Evolutionary conservation across 2,888 invertebrate species (phyloP).

Genomic region (Ophioninae sp.): DNA sequence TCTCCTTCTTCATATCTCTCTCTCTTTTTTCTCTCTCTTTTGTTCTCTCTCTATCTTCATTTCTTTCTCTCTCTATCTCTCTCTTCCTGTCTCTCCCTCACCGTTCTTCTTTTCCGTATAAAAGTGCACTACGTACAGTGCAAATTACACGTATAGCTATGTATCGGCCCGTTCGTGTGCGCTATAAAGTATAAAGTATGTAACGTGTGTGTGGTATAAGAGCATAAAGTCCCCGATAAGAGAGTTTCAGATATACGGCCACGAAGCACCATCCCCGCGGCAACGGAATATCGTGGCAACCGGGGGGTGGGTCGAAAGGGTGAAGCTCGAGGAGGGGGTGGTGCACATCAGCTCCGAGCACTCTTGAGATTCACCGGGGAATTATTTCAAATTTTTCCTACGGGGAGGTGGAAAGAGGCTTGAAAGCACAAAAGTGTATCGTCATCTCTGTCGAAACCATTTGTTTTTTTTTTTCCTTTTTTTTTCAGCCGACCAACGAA

Average conservation of each 20-base stretch:
- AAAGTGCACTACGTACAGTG: slow-evolving; percentile 33
- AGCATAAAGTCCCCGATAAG: slow-evolving; percentile 77
- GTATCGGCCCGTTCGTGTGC: slow-evolving; percentile 52
- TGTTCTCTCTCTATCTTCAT: no score
- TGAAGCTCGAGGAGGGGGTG: not conserved
- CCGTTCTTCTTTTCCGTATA: slow-evolving; percentile 1
- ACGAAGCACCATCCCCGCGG: slow-evolving; percentile 35
- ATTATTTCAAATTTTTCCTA: slow-evolving; percentile 22
- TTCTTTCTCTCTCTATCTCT: slow-evolving; percentile 9
- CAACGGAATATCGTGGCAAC: slow-evolving; percentile 42
- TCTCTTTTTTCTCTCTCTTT: not conserved
- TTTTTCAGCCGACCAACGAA: not conserved
- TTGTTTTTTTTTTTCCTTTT: not conserved
- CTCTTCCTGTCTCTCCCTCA: slow-evolving; percentile 5
- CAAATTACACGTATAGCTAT: slow-evolving; percentile 34
- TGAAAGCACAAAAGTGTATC: not conserved
- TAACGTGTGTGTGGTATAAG: slow-evolving; percentile 69
- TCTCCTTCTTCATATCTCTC: not conserved
- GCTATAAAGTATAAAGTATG: slow-evolving; percentile 77
- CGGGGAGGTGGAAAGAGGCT: not conserved
- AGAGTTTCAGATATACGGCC: slow-evolving; percentile 71
- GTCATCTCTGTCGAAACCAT: not conserved
- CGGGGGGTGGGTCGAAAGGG: slow-evolving; percentile 36
- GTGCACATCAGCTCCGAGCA: slow-evolving; percentile 25
- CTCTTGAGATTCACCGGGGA: slow-evolving; percentile 14